Evolutionary conservation across 2,888 invertebrate species (phyloP).

Genomic region (Hirtodrosophila alboralis): DNA sequence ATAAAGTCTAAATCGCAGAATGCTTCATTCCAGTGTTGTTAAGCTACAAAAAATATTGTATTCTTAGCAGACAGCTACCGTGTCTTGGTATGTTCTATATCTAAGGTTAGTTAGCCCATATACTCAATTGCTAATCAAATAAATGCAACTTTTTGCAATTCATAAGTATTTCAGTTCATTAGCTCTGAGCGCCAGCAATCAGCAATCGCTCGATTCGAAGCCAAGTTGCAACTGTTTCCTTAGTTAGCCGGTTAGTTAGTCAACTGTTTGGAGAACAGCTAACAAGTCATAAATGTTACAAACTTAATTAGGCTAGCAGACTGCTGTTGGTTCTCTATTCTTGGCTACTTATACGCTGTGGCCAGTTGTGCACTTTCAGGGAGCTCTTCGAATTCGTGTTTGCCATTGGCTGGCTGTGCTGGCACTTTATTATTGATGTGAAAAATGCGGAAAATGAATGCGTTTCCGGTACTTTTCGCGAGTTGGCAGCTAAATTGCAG

Average conservation of each 20-base stretch:
- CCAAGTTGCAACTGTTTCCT: slow-evolving; percentile 33
- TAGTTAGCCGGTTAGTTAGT: slow-evolving; percentile 44
- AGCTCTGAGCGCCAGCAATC: slow-evolving; percentile 2
- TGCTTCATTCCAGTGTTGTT: no score
- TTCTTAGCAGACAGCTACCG: no score
- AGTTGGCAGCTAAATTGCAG: slow-evolving; percentile 76
- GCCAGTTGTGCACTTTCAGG: slow-evolving; percentile 28
- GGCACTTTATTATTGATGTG: slow-evolving; percentile 75
- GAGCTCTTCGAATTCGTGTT: slow-evolving; percentile 21
- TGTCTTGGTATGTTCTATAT: no score
- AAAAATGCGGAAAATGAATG: slow-evolving; percentile 77
- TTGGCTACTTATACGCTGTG: no score
- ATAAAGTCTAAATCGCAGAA: no score
- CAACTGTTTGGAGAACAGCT: slow-evolving; percentile 53
- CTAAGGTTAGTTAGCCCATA: background rate
- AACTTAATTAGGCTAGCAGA: slow-evolving; percentile 69
- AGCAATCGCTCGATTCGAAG: slow-evolving; percentile 17
- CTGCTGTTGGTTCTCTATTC: slow-evolving; percentile 7
- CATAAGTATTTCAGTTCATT: slow-evolving; percentile 1
- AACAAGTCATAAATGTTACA: slow-evolving; percentile 75
- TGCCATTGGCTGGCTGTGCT: slow-evolving; percentile 32
- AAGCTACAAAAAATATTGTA: no score
- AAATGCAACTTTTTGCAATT: slow-evolving; percentile 2
- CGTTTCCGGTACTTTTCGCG: slow-evolving; percentile 77
- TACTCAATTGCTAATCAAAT: slow-evolving; percentile 11